Evolutionary conservation across 2,797 vertebrate species (phyloP), one percentile per base, ranked within the genome.

Genomic region (Malurus leucopterus): DNA sequence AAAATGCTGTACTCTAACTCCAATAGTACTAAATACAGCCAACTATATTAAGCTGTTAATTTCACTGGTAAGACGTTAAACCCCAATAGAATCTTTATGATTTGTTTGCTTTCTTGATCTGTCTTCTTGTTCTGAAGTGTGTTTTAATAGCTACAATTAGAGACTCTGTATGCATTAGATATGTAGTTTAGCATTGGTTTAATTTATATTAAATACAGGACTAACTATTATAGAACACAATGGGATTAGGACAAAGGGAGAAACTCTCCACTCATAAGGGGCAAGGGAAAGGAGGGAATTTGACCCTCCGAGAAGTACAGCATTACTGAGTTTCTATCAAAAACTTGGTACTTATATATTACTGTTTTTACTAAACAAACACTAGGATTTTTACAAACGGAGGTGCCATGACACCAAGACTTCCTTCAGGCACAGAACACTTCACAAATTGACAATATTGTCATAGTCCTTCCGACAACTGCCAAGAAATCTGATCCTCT

Each of bases 391-490:
- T 88, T 71, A 54, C 47, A 57, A 76, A 67, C 8, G 19, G 32
- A 75, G 72, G 75, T 59, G 62, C 30, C 49, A 50, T 86, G 74
- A 88, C 17, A 87, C 14, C 41, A 63, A 26, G 67, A 24, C 40
- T 88, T 73, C 67, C 68, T 95, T 79, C 84, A 76, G 71, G 51
- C 41, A 84, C 9, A 53, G 49, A 88, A 55, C 24, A 26, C 21
- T 62, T 80, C 65, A 85, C n/a, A 79, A 80, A 89, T 72, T 36
- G 36, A 69, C 72, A 58, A 75, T 1, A 13, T 34, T 71, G 59
- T 69, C 62, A 67, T 0, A 1, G 24, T 85, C 27, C 29, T 91
- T 91, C 32, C 15, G 21, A 36, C 73, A 80, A 69, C 64, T 24
- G 30, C n/a, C 20, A 88, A 67, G 85, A 90, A 89, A 74, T 43